Conservation (phyloP, 2,888 invertebrate genomes). For the Eupithecia pulchellata region DNA sequence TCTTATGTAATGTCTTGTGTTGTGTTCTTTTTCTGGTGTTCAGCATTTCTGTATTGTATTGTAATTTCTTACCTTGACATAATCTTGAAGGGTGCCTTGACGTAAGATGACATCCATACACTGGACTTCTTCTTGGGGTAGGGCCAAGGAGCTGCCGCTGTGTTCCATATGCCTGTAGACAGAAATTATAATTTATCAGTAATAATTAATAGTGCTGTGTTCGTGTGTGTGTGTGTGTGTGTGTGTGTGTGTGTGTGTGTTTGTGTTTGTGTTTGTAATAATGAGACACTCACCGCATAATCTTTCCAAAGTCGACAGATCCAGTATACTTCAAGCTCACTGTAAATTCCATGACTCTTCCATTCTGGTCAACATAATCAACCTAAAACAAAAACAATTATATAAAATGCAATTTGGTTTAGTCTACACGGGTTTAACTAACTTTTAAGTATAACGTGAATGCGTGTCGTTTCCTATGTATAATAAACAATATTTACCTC, state of each 20-base stretch:
- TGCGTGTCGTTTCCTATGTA: too few relatives aligned
- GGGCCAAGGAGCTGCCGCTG: slow-evolving; percentile 66
- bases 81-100: slow-evolving; percentile 90
- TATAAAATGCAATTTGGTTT: not conserved
- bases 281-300: slow-evolving; percentile 63
- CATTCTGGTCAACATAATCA: slow-evolving; percentile 61
- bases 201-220: too few relatives aligned
- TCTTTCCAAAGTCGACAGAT: slow-evolving; percentile 79
- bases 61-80: slow-evolving; percentile 55
- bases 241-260: not conserved
- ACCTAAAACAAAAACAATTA: slow-evolving; percentile 55
- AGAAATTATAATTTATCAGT: not conserved
- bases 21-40: too few relatives aligned
- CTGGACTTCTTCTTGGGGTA: slow-evolving; percentile 88
- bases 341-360: slow-evolving; percentile 68
- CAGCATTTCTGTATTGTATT: too few relatives aligned
- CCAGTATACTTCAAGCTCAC: slow-evolving; percentile 84
- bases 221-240: not conserved
- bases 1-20: too few relatives aligned
- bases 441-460: not conserved
- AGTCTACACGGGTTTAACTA: not conserved
- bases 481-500: too few relatives aligned
- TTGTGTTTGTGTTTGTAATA: not conserved
- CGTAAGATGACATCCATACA: slow-evolving; percentile 94
- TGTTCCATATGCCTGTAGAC: slow-evolving; percentile 67